Evolutionary conservation across 2,888 invertebrate genomes (phyloP).

Genomic region (Ommatoiulus sabulosus): DNA sequence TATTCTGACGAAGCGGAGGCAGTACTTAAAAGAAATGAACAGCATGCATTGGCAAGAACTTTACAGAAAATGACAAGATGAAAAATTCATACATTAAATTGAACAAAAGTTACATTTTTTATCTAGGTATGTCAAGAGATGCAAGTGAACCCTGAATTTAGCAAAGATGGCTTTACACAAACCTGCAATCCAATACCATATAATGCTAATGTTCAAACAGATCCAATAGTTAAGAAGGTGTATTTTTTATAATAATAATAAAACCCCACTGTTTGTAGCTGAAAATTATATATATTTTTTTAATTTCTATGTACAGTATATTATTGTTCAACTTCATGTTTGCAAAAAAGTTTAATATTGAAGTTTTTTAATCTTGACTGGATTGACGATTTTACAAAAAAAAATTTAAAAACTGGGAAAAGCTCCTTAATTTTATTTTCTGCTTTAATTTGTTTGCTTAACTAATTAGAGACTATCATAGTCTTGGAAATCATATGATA

Average conservation of each 20-base stretch:
- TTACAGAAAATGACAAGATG: background rate
- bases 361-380: no score
- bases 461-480: no score
- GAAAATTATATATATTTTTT: no score
- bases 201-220: conserved; percentile 21
- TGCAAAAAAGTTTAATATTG: no score
- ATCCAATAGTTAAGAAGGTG: conserved; percentile 49
- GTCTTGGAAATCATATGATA: no score
- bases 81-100: background rate
- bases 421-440: no score
- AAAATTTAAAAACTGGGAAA: no score
- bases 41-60: conserved; percentile 53
- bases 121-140: conserved; percentile 48
- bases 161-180: background rate
- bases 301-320: no score
- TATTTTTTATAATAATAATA: background rate
- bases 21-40: conserved; percentile 51
- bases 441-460: no score
- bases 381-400: no score
- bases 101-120: background rate
- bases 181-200: conserved; percentile 27
- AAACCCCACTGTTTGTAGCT: no score
- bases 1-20: conserved; percentile 57
- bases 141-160: background rate
- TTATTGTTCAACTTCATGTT: no score